Evolutionary conservation across 2,797 vertebrate genomes (phyloP), one percentile per base, ranked within the genome.

Genomic region (Sorex maritimensis): DNA sequence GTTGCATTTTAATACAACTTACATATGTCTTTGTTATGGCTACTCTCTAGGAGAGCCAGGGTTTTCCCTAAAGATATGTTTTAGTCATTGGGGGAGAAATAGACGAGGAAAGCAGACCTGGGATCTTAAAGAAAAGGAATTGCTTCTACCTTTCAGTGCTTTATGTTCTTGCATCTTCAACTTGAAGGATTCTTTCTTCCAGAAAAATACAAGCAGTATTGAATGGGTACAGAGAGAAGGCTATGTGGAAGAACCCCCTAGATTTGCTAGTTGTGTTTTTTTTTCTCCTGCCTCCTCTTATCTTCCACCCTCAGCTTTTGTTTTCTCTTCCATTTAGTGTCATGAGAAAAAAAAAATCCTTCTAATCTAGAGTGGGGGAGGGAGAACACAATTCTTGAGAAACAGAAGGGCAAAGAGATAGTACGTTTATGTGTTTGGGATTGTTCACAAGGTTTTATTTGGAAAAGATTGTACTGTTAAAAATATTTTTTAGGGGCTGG

Each of bases 71-170:
- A 52, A 52, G 49, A 9, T 6, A 5, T 4, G 21, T 55, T 58
- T 93, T 81, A 84, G 38, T 65, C 14, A 46, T 81, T n/a, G 73
- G 65, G 46, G n/a, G 78, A 90, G 41, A 83, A 44, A 55, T 23
- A 24, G 21, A 67, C 8, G 86, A 10, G 58, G 49, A 86, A 88
- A 92, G 46, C 63, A 81, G 55, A 63, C 72, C 9, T 38, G 30
- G 24, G 28, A 52, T 89, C 67, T 86, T 74, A 44, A 86, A 49
- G 38, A 73, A 52, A 87, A 92, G 38, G 69, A 92, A 52, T 44
- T 75, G 30, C 52, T 86, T 89, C 52, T 85, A 89, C 30, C 38
- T 81, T 78, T 78, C 30, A 81, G 21, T 81, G 65, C 26, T 71
- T 86, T 23, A 52, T 14, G 89, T 21, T 87, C 46, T 84, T 81